phyloP scores from a whole-genome alignment of 2,888 invertebrate genomes.

The Ecdyonurus torrentis region DNA sequence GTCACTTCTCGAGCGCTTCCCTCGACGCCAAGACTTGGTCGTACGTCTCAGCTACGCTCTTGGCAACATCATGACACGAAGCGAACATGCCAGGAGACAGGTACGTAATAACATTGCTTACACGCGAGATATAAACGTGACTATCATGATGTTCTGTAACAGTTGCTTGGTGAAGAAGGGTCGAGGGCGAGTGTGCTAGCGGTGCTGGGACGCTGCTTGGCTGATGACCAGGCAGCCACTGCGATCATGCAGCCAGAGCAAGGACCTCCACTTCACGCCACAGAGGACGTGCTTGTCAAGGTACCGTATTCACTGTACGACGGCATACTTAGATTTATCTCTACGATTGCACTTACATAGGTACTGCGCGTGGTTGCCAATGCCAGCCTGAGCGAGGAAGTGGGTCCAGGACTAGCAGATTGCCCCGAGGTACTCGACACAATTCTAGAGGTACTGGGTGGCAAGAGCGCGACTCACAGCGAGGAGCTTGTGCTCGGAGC shows the following conservation, averaged over 20 bases:
- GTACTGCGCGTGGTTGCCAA: constrained; percentile 73
- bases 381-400: constrained; percentile 58
- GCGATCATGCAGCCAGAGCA: background rate
- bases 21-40: constrained; percentile 50
- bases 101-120: constrained; percentile 24
- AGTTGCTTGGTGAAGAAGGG: constrained; percentile 34
- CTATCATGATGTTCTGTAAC: constrained; percentile 22
- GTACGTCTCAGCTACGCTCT: constrained; percentile 66
- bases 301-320: background rate
- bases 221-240: constrained; percentile 11
- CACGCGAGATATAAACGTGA: constrained; percentile 18
- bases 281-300: background rate
- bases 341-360: too few relatives aligned
- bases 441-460: constrained; percentile 22
- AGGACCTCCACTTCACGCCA: background rate
- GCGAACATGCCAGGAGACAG: constrained; percentile 48
- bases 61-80: constrained; percentile 69
- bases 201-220: constrained; percentile 26
- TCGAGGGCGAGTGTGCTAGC: constrained; percentile 35
- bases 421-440: constrained; percentile 19
- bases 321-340: too few relatives aligned
- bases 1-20: constrained; percentile 45
- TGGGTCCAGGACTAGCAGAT: constrained; percentile 45
- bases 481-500: constrained; percentile 63
- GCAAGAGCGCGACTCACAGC: constrained; percentile 29